phyloP scores from a whole-genome alignment of 2,113 vertebrate species.

The Lethenteron reissneri region DNA sequence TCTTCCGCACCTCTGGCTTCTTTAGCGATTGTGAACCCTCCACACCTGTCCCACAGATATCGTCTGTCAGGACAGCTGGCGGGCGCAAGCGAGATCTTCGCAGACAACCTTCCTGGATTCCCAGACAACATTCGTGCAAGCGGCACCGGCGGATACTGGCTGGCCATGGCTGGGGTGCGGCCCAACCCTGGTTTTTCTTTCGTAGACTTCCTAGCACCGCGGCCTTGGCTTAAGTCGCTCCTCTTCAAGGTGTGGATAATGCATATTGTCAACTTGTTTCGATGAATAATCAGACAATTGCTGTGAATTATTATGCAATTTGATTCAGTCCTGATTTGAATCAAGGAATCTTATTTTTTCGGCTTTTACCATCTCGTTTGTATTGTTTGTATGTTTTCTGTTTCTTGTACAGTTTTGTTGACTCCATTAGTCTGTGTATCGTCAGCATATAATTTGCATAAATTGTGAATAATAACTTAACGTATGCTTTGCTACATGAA shows the following conservation, averaged over 20 bases:
- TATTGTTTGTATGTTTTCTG: no score
- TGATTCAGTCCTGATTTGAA: no score
- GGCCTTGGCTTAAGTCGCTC: conserved; percentile 65
- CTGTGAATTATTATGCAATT: no score
- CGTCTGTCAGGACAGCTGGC: conserved; percentile 82
- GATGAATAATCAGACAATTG: no score
- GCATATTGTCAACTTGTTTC: not conserved
- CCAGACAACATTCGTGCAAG: conserved; percentile 79
- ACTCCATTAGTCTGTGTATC: no score
- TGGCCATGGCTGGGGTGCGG: conserved; percentile 47
- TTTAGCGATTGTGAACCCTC: conserved; percentile 6
- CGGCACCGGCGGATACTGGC: conserved; percentile 80
- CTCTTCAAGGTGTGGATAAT: conserved; percentile 56
- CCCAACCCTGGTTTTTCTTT: conserved; percentile 74
- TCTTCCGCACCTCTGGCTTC: not conserved
- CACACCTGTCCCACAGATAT: conserved; percentile 31
- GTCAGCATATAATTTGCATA: no score
- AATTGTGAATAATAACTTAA: no score
- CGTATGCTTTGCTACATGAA: no score
- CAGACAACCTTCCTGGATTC: conserved; percentile 81
- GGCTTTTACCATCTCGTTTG: no score
- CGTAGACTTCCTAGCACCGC: conserved; percentile 76
- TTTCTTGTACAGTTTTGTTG: no score
- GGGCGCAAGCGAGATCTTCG: conserved; percentile 75
- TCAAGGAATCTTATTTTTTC: no score